Evolutionary conservation across 2,113 vertebrate species (phyloP).

Genomic region (Tichodroma muraria): DNA sequence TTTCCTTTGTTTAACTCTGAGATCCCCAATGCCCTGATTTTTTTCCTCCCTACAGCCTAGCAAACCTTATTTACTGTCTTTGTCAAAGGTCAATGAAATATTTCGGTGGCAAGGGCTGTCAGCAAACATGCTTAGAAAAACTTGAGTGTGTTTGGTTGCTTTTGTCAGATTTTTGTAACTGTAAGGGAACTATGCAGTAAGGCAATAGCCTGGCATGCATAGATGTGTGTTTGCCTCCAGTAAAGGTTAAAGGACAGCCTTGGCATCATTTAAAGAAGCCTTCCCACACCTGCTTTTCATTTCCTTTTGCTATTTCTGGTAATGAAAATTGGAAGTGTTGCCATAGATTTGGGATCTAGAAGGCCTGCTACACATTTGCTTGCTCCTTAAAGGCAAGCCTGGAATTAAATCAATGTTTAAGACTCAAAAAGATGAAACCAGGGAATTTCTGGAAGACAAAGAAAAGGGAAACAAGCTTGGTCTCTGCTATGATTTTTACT

Average conservation of each 20-base stretch:
- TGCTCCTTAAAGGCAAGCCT: slow-evolving; percentile 54
- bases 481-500: background rate
- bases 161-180: slow-evolving; percentile 52
- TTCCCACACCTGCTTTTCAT: slow-evolving; percentile 76
- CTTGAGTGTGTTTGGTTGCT: slow-evolving; percentile 29
- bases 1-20: slow-evolving; percentile 44
- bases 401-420: slow-evolving; percentile 58
- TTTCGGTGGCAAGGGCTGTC: slow-evolving; percentile 5
- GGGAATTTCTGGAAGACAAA: slow-evolving; percentile 48
- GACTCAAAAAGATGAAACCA: slow-evolving; percentile 35
- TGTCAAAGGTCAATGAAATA: slow-evolving; percentile 36
- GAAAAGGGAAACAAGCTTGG: background rate
- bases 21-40: background rate
- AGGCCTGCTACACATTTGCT: slow-evolving; percentile 53
- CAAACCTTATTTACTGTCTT: background rate
- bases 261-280: slow-evolving; percentile 68
- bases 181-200: background rate
- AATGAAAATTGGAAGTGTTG: slow-evolving; percentile 67
- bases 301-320: slow-evolving; percentile 77
- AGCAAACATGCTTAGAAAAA: slow-evolving; percentile 28
- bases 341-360: slow-evolving; percentile 58
- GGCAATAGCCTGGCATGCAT: slow-evolving; percentile 22
- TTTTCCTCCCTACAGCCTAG: background rate
- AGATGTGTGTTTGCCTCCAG: slow-evolving; percentile 31
- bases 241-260: slow-evolving; percentile 60